Percentiles rank a stretch among this genome's conserved stretches.
phyloP scores from a whole-genome alignment of 2,113 vertebrate species.

The Hippoglossus stenolepis region DNA sequence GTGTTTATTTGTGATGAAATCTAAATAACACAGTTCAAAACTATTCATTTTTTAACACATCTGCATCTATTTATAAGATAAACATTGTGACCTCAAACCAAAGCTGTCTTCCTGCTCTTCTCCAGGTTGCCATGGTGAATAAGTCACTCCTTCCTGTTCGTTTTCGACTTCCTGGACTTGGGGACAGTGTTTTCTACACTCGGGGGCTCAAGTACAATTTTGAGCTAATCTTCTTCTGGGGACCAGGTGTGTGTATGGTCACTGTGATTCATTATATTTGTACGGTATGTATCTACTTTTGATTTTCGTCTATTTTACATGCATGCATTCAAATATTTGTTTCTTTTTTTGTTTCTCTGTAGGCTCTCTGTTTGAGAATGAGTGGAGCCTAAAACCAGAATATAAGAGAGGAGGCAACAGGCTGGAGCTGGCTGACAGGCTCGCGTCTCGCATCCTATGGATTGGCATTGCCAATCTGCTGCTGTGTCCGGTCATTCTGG shows the following conservation, averaged over 20 bases:
- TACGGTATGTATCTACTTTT: neutral
- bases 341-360: conserved; percentile 26
- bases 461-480: conserved; percentile 97
- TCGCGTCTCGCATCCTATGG: conserved; percentile 95
- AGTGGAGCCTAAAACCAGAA: conserved; percentile 95
- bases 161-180: conserved; percentile 89
- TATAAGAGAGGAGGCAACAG: conserved; percentile 94
- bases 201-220: conserved; percentile 99
- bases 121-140: conserved; percentile 92
- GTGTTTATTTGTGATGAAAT: neutral
- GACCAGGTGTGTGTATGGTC: conserved; percentile 84
- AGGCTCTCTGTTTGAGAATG: conserved; percentile 95
- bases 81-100: neutral
- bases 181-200: conserved; percentile 91
- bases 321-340: neutral
- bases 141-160: conserved; percentile 96
- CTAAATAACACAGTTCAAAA: neutral
- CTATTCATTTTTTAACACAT: neutral
- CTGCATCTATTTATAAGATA: neutral
- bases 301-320: neutral
- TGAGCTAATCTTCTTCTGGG: conserved; percentile 99
- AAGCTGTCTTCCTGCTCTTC: conserved; percentile 17
- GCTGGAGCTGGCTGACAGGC: conserved; percentile 92
- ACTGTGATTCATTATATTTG: neutral
- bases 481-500: conserved; percentile 95